A percentile compares a stretch with the other conserved stretches of the same genome.
These are phyloP conservation scores for Darevskia mixta DNA, from an alignment of 2,797 vertebrate genomes.

Conservation along the genomic window DNA sequence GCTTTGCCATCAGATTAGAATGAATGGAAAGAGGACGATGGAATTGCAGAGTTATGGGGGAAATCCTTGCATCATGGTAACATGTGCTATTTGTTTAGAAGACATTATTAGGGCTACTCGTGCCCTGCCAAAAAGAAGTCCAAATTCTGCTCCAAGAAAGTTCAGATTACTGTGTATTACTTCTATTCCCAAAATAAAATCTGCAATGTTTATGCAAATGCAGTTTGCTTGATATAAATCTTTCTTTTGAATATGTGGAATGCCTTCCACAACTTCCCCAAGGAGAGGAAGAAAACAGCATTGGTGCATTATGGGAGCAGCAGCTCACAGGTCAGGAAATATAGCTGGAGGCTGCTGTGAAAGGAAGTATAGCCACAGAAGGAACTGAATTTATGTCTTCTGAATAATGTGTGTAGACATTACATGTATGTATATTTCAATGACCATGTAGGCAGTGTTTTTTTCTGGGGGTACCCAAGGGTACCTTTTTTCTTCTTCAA, in stretches of 20 bases:
- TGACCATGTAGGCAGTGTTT: background rate
- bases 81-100: conserved; percentile 16
- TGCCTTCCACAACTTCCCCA: background rate
- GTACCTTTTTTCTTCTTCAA: too few species aligned
- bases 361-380: background rate
- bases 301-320: background rate
- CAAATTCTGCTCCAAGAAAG: background rate
- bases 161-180: background rate
- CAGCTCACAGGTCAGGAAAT: background rate
- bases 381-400: background rate
- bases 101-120: conserved; percentile 26
- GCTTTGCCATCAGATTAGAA: conserved; percentile 17
- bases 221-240: background rate
- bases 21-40: background rate
- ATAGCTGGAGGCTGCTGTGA: background rate
- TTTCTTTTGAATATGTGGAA: background rate
- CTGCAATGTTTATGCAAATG: background rate
- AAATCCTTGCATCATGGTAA: background rate
- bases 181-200: background rate
- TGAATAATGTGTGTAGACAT: background rate
- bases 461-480: background rate
- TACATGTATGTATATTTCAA: background rate
- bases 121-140: background rate
- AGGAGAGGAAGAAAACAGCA: background rate
- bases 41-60: background rate